phyloP scores from a whole-genome alignment of 2,888 invertebrate genomes.

The Pyrrhosoma nymphula region DNA sequence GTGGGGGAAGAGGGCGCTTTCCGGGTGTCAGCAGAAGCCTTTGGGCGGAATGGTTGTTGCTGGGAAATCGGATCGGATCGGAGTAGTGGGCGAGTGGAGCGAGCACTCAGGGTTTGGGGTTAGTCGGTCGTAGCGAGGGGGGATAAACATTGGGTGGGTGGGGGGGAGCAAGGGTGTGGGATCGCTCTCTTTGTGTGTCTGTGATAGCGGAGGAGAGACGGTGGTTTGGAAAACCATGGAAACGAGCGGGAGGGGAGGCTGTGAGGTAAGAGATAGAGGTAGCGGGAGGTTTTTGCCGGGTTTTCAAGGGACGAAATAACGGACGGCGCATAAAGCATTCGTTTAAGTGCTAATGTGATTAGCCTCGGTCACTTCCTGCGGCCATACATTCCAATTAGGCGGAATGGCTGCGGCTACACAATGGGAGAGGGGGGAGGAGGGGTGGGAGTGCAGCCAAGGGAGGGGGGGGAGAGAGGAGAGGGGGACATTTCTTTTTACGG shows the following conservation, averaged over 20 bases:
- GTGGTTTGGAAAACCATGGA: not conserved
- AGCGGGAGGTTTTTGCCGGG: not conserved
- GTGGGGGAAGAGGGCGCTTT: not conserved
- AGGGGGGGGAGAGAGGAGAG: not conserved
- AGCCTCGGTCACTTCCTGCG: slow-evolving; percentile 65
- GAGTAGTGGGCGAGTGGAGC: not conserved
- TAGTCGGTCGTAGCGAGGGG: too few relatives aligned
- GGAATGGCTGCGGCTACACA: slow-evolving; percentile 36
- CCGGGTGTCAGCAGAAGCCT: not conserved
- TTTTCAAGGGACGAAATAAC: slow-evolving; percentile 49
- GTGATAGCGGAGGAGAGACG: not conserved
- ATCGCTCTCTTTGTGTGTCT: not conserved
- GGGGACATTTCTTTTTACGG: slow-evolving; percentile 6
- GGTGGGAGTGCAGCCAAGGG: not conserved
- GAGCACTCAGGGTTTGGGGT: too few relatives aligned
- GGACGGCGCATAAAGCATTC: slow-evolving; percentile 64
- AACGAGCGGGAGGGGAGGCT: not conserved
- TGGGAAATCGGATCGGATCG: not conserved
- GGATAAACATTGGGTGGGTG: too few relatives aligned
- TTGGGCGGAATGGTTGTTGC: too few relatives aligned
- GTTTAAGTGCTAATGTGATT: slow-evolving; percentile 67
- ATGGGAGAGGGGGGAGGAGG: not conserved
- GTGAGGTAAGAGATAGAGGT: not conserved
- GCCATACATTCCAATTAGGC: slow-evolving; percentile 66
- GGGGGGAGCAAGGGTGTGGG: too few relatives aligned